phyloP scores from a whole-genome alignment of 2,797 vertebrate species.

The Schizopygopsis malacanthus region DNA sequence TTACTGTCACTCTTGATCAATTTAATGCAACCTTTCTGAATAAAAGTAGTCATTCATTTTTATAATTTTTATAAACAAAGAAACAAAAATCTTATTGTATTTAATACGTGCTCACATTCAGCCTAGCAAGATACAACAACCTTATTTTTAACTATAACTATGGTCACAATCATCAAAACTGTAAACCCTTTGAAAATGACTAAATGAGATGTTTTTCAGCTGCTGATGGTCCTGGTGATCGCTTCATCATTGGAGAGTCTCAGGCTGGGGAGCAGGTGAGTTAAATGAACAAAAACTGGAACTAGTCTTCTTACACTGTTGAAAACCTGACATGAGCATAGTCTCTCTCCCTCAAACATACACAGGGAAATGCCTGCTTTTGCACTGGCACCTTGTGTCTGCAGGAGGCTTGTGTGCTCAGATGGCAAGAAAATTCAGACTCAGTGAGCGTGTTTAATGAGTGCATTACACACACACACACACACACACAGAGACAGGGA shows the following conservation, averaged over 20 bases:
- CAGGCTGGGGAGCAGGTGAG: slow-evolving; percentile 98
- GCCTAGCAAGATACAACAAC: neutral
- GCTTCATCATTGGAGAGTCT: slow-evolving; percentile 98
- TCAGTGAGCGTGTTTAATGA: slow-evolving; percentile 37
- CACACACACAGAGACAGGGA: neutral
- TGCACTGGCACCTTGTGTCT: slow-evolving; percentile 29
- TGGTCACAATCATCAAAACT: neutral
- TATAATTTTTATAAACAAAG: no score
- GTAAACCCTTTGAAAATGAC: neutral
- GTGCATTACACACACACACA: neutral
- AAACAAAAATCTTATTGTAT: no score
- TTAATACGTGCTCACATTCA: neutral
- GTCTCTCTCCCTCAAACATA: slow-evolving; percentile 2
- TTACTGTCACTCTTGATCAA: no score
- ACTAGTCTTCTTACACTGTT: neutral
- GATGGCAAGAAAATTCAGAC: slow-evolving; percentile 39
- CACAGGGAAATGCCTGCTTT: slow-evolving; percentile 1
- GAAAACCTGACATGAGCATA: neutral
- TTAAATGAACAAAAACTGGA: neutral
- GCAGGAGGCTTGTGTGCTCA: slow-evolving; percentile 27
- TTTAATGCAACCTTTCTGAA: no score
- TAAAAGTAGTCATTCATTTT: no score
- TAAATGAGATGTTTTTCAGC: slow-evolving; percentile 59
- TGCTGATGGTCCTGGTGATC: slow-evolving; percentile 97
- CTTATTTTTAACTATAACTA: neutral